Evolutionary conservation across 2,888 invertebrate genomes (phyloP).

Genomic region (Prosapia bicincta): DNA sequence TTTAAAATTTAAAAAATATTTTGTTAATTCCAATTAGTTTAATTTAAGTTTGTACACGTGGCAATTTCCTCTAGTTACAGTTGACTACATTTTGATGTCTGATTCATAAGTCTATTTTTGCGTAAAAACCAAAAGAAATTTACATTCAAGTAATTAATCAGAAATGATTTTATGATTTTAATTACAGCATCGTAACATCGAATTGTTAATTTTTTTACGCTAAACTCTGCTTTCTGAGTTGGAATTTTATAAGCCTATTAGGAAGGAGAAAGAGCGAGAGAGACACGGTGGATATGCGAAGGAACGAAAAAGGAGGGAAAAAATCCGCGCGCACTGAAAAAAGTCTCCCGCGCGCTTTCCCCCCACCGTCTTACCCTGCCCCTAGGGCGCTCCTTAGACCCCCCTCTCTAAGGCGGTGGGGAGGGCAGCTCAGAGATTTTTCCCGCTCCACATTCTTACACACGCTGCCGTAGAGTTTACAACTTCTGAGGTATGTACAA

Average conservation of each 20-base stretch:
- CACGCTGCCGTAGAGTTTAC: neutral
- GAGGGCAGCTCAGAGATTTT: constrained; percentile 16
- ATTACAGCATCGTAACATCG: too few species aligned
- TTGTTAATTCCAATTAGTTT: too few species aligned
- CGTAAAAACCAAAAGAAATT: too few species aligned
- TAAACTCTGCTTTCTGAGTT: neutral
- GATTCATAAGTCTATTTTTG: too few species aligned
- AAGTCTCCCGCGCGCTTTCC: constrained; percentile 14
- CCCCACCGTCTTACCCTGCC: constrained; percentile 17
- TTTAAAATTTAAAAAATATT: too few species aligned
- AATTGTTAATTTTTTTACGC: neutral
- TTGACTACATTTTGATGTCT: too few species aligned
- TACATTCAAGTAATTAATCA: too few species aligned
- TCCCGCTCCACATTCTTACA: constrained; percentile 24
- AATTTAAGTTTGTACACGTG: too few species aligned
- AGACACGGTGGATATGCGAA: constrained; percentile 8
- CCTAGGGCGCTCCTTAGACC: constrained; percentile 23
- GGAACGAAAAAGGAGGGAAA: constrained; percentile 26
- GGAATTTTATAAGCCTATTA: neutral
- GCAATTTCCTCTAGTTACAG: too few species aligned
- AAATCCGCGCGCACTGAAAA: constrained; percentile 25
- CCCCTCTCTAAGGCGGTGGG: constrained; percentile 22
- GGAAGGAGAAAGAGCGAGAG: neutral
- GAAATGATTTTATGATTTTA: too few species aligned
- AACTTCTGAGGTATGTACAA: constrained; percentile 13